These are phyloP conservation scores for Silurus meridionalis DNA, from an alignment of 2,113 vertebrate species.

Conservation along the genomic window DNA sequence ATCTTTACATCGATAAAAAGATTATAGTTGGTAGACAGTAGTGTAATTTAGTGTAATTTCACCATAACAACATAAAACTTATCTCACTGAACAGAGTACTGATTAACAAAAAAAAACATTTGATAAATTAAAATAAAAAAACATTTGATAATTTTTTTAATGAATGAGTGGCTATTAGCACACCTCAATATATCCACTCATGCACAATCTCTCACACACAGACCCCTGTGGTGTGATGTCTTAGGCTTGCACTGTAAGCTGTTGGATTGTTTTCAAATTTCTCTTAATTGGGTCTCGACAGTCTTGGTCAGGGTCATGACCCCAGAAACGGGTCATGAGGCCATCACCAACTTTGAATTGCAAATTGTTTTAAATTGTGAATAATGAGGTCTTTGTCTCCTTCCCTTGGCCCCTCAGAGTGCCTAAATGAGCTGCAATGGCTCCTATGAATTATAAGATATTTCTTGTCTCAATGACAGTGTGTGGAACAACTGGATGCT, in stretches of 20 bases:
- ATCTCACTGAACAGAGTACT: neutral
- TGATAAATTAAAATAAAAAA: neutral
- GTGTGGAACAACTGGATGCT: constrained; percentile 59
- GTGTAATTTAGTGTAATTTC: neutral
- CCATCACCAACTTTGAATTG: constrained; percentile 84
- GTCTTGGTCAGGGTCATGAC: constrained; percentile 71
- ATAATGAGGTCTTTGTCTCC: constrained; percentile 95
- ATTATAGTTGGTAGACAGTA: neutral
- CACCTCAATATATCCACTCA: neutral
- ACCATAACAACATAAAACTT: neutral
- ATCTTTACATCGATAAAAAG: too few species aligned
- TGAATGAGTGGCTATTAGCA: neutral
- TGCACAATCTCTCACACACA: constrained; percentile 24
- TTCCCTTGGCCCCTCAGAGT: constrained; percentile 86
- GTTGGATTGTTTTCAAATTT: constrained; percentile 73
- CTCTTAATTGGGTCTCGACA: constrained; percentile 74
- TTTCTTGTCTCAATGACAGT: constrained; percentile 62
- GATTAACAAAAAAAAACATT: neutral
- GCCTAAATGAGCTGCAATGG: constrained; percentile 90
- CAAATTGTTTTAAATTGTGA: constrained; percentile 86
- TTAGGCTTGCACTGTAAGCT: constrained; percentile 80
- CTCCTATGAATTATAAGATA: constrained; percentile 91
- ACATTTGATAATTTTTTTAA: neutral
- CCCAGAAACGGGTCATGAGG: constrained; percentile 69
- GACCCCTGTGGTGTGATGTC: constrained; percentile 91